Conservation (phyloP, 1,140 invertebrate species). For the Drosophila nikananu region DNA sequence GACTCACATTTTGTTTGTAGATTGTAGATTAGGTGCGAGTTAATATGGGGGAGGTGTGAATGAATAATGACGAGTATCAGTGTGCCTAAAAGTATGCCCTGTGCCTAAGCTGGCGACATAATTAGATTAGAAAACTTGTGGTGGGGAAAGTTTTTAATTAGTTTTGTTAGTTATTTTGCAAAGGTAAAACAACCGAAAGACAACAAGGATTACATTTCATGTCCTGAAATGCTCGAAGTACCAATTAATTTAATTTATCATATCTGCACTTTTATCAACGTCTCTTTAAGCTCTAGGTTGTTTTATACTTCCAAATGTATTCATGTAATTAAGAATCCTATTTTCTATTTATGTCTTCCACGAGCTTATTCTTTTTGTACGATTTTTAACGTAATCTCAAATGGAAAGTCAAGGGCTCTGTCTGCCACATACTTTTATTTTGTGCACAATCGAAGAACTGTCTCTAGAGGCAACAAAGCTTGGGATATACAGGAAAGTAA, state of each 20-base stretch:
- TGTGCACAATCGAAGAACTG: neutral
- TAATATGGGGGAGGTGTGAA: slow-evolving; percentile 30
- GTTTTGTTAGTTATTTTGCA: neutral
- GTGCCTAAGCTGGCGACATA: neutral
- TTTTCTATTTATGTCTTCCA: neutral
- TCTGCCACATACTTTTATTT: neutral
- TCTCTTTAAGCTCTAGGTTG: neutral
- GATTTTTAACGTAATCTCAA: neutral
- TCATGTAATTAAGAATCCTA: neutral
- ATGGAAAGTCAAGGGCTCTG: slow-evolving; percentile 21
- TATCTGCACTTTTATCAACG: neutral
- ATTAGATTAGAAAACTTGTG: slow-evolving; percentile 10
- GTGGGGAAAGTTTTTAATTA: neutral
- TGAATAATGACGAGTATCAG: slow-evolving; percentile 22
- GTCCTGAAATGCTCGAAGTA: too few relatives aligned
- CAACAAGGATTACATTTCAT: neutral
- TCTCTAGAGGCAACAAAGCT: neutral
- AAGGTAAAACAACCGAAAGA: neutral
- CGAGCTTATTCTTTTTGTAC: neutral
- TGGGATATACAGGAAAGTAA: neutral
- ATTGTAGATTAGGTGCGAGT: slow-evolving; percentile 1
- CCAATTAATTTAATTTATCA: too few relatives aligned
- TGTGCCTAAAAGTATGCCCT: slow-evolving; percentile 64
- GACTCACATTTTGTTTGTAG: slow-evolving; percentile 11
- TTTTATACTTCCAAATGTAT: neutral